Conservation (phyloP, 2,888 invertebrate genomes). For the Patella depressa region DNA sequence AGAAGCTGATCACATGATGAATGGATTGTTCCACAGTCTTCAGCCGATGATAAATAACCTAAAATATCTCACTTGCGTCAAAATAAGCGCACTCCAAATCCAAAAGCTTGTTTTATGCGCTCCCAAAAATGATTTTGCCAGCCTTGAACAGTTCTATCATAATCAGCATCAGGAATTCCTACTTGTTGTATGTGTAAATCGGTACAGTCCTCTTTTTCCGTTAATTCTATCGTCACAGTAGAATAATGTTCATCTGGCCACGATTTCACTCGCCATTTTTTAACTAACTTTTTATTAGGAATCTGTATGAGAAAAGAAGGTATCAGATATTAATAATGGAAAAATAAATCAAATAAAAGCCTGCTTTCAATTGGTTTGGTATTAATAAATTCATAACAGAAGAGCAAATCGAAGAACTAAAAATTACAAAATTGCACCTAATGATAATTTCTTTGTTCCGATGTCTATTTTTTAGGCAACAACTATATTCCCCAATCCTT, state of each 20-base stretch:
- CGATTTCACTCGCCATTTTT: constrained; percentile 93
- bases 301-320: constrained; percentile 69
- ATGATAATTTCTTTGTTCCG: no score
- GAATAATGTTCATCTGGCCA: constrained; percentile 96
- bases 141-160: constrained; percentile 81
- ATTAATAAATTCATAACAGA: no score
- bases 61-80: constrained; percentile 42
- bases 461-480: no score
- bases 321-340: constrained; percentile 4
- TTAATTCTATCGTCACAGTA: constrained; percentile 85
- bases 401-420: no score
- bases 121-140: constrained; percentile 94
- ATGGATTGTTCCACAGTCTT: no score
- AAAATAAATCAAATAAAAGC: background rate
- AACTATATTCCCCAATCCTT: no score
- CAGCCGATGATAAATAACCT: no score
- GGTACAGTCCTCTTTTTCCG: constrained; percentile 91
- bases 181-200: constrained; percentile 85
- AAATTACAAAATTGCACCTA: no score
- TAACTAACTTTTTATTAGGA: constrained; percentile 86
- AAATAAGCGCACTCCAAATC: constrained; percentile 79
- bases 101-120: constrained; percentile 92
- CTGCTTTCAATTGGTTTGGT: no score
- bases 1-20: no score
- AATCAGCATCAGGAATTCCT: constrained; percentile 85